Evolutionary conservation across 2,797 vertebrate genomes (phyloP).

Genomic region (Erethizon dorsatum): DNA sequence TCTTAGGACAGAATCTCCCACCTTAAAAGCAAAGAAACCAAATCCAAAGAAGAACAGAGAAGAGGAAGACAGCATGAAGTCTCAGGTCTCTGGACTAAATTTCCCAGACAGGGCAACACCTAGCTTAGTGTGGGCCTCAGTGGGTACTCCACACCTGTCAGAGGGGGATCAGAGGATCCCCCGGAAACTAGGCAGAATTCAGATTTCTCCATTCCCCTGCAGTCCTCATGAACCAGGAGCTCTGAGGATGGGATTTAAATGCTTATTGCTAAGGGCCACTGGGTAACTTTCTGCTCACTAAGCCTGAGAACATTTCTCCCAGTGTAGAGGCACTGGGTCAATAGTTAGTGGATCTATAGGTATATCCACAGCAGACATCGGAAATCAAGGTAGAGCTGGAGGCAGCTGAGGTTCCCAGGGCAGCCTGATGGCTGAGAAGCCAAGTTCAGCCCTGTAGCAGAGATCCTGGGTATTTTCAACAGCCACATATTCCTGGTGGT

Average conservation of each 20-base stretch:
- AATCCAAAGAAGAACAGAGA: neutral
- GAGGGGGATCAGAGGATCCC: neutral
- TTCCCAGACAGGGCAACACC: neutral
- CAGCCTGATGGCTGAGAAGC: constrained; percentile 64
- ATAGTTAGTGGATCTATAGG: neutral
- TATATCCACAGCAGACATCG: neutral
- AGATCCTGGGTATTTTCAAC: constrained; percentile 64
- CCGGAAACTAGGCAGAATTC: neutral
- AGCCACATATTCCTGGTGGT: constrained; percentile 69
- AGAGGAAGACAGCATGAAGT: neutral
- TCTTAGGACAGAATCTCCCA: neutral
- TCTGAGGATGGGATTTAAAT: neutral
- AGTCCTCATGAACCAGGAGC: neutral
- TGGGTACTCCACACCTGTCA: neutral
- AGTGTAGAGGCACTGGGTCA: accelerated
- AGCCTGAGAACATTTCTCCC: neutral
- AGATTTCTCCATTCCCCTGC: neutral
- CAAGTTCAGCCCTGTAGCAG: constrained; percentile 39
- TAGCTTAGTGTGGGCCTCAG: neutral
- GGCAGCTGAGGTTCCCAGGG: constrained; percentile 25
- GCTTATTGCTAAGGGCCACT: neutral
- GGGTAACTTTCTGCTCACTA: neutral
- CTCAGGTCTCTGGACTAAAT: neutral
- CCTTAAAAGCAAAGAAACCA: neutral
- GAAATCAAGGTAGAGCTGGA: constrained; percentile 21